These are phyloP conservation scores for Bilobella aurantiaca DNA, from an alignment of 1,140 invertebrate species.

Conservation along the genomic window DNA sequence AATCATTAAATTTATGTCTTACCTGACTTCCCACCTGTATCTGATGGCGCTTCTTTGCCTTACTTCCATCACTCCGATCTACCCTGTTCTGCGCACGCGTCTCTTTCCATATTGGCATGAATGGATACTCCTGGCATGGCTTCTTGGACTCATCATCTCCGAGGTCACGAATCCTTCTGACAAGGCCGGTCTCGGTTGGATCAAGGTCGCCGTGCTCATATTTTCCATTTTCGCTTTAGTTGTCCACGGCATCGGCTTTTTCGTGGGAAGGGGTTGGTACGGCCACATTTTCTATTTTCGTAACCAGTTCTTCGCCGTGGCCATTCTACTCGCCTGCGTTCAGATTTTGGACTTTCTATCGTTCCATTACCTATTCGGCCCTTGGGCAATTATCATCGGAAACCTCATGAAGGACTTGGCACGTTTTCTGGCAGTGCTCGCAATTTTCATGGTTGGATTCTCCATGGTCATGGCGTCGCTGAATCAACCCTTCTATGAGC, in stretches of 20 bases:
- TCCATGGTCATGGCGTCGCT: constrained; percentile 93
- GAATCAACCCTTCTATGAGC: constrained; percentile 68
- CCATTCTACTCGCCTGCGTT: constrained; percentile 87
- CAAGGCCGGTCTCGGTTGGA: constrained; percentile 85
- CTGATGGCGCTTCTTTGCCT: constrained; percentile 84
- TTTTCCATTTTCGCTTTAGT: constrained; percentile 84
- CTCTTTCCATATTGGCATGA: constrained; percentile 73
- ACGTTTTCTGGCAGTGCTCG: constrained; percentile 88
- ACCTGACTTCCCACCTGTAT: constrained; percentile 95
- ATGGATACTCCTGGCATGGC: constrained; percentile 88
- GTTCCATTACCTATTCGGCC: constrained; percentile 97
- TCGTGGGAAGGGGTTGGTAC: constrained; percentile 60
- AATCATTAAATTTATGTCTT: constrained; percentile 99
- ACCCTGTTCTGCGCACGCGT: constrained; percentile 55
- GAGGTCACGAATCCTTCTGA: constrained; percentile 94
- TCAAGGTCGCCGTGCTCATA: constrained; percentile 80
- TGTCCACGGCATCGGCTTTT: constrained; percentile 68
- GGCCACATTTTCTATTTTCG: constrained; percentile 77
- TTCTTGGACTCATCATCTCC: constrained; percentile 87
- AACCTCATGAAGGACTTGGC: constrained; percentile 83
- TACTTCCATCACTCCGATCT: constrained; percentile 81
- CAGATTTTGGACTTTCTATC: constrained; percentile 94
- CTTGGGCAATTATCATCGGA: constrained; percentile 89
- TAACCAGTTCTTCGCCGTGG: constrained; percentile 91
- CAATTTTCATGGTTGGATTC: constrained; percentile 96